Conservation (phyloP, 2,113 vertebrate genomes). For the Lophotis ruficrista region DNA sequence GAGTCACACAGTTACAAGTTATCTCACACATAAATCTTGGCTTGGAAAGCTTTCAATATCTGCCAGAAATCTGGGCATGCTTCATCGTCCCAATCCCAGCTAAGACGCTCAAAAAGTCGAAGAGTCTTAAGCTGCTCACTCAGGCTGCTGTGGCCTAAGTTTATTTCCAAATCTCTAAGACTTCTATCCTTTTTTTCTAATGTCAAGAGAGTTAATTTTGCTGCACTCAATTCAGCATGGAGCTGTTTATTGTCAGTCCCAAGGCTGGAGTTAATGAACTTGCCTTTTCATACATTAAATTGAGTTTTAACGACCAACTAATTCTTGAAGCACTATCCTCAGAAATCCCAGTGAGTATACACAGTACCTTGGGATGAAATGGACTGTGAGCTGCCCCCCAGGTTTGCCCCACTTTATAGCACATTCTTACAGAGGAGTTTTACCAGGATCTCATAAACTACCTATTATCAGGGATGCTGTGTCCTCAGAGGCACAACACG, state of each 20-base stretch:
- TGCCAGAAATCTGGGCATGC: conserved; percentile 3
- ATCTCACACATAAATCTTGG: conserved; percentile 32
- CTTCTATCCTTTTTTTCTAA: neutral
- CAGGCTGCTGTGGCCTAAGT: conserved; percentile 11
- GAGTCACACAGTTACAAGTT: conserved; percentile 51
- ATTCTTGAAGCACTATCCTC: neutral
- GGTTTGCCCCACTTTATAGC: neutral
- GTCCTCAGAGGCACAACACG: neutral
- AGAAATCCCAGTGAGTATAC: neutral
- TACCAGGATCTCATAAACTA: neutral
- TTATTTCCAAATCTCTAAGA: neutral
- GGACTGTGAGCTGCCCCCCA: neutral
- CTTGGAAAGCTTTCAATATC: conserved; percentile 36
- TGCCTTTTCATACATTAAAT: neutral
- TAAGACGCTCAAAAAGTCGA: neutral
- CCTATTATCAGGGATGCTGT: neutral
- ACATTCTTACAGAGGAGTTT: neutral
- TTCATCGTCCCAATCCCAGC: neutral
- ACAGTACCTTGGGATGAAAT: neutral
- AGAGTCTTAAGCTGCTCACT: neutral
- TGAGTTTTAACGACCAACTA: neutral
- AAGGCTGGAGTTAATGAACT: neutral
- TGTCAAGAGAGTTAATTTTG: neutral
- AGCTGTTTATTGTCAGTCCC: neutral
- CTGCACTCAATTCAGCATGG: neutral